Evolutionary conservation across 2,113 vertebrate species (phyloP), one percentile per base, ranked within the genome.

Genomic region (Otis tarda): DNA sequence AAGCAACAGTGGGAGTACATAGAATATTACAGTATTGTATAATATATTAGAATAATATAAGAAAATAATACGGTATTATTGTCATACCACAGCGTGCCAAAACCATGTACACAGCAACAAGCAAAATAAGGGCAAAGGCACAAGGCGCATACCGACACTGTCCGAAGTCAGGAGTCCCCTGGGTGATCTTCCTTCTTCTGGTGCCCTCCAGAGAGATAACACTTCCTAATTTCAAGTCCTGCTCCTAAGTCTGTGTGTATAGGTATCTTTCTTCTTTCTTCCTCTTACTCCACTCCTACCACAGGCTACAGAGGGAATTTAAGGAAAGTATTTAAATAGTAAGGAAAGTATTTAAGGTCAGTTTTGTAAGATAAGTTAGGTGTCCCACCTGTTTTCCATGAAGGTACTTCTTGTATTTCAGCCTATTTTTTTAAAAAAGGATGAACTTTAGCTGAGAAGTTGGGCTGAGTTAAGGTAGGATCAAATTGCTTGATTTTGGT

Each of bases 81-180:
- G 41, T 73, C 10, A 28, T n/a, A 56, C 49, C 49, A 41, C 45
- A 45, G 31, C 3, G 3, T 59, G 83, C 50, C 83, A 88, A 95
- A 91, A n/a, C 8, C 57, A 85, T 1, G 20, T 94, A 91, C 85
- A 41, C 74, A 77, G 59, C 35, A 93, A 22, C 33, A 74, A 52
- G 47, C 31, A 73, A 60, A 83, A 37, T 6, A 37, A 37, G 24
- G 27, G 24, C 35, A 37, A 69, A 81, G 45, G 56, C 65, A 33
- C 3, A 23, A 41, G 27, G 11, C 28, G 41, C 4, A 9, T 12
- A 16, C 6, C 53, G 35, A 70, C 24, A 64, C 12, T 1, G 7
- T 13, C 1, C 1, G 49, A 12, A 0, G 7, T 37, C 2, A n/a
- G 35, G 52, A 55, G 25, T 41, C 25, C n/a, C 16, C 53, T 17